Conservation (phyloP, 2,888 invertebrate genomes). For the Theretra japonica region DNA sequence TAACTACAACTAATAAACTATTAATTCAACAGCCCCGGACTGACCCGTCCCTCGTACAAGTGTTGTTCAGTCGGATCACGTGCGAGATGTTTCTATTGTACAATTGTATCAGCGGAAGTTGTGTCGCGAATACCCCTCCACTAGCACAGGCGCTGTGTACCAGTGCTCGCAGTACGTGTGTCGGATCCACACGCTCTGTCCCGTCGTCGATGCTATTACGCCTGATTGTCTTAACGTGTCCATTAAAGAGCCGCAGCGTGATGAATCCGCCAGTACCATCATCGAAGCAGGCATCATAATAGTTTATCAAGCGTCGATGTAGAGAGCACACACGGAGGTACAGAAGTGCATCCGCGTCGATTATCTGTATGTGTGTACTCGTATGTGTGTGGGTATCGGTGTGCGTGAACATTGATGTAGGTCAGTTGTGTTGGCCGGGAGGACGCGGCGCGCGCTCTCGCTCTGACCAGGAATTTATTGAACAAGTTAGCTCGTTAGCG, state of each 20-base stretch:
- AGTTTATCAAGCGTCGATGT: not conserved
- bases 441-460: conserved; percentile 29
- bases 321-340: not conserved
- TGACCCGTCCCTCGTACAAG: not conserved
- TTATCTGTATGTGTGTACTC: not conserved
- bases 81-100: not conserved
- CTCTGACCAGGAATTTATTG: conserved; percentile 32
- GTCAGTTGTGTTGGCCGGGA: conserved; percentile 61
- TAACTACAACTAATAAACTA: conserved; percentile 22
- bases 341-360: not conserved
- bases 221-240: too few species aligned
- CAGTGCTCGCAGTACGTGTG: too few species aligned
- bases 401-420: conserved; percentile 68
- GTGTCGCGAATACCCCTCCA: too few species aligned
- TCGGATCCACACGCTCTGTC: too few species aligned
- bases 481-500: conserved; percentile 26
- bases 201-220: too few species aligned
- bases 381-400: not conserved
- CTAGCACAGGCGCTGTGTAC: too few species aligned
- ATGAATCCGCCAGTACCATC: too few species aligned
- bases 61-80: conserved; percentile 3
- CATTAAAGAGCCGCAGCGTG: too few species aligned
- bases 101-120: not conserved
- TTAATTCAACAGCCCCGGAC: conserved; percentile 13
- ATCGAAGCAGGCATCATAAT: not conserved